phyloP scores from a whole-genome alignment of 2,113 vertebrate genomes.

The Tapirus terrestris region DNA sequence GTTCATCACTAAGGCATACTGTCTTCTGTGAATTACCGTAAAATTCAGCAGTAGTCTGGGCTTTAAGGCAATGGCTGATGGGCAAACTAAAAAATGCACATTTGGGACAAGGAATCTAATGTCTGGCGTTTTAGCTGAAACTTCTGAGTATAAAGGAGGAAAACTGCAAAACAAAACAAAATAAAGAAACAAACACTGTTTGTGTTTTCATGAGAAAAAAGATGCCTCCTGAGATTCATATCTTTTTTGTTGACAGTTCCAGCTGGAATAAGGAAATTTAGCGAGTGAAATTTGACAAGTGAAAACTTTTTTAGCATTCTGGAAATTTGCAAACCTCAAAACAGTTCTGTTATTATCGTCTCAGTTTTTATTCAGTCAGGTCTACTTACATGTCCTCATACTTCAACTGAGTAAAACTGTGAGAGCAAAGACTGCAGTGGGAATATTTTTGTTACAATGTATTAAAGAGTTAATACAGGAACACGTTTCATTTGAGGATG shows the following conservation, averaged over 20 bases:
- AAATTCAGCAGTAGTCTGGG: not conserved
- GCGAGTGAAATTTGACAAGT: not conserved
- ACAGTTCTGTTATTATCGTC: not conserved
- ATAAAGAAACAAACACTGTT: not conserved
- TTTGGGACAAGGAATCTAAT: not conserved
- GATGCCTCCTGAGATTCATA: not conserved
- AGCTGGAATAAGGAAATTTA: not conserved
- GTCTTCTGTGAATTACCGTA: not conserved
- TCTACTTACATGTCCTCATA: not conserved
- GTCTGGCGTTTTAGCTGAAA: not conserved
- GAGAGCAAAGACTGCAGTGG: not conserved
- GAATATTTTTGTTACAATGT: not conserved
- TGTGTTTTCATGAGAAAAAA: constrained; percentile 9
- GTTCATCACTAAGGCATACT: not conserved
- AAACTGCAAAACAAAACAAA: constrained; percentile 11
- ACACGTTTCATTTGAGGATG: not conserved
- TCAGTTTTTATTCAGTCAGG: not conserved
- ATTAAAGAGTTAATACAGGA: not conserved
- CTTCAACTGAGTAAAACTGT: not conserved
- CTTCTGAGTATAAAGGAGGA: not conserved
- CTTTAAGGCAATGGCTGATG: not conserved
- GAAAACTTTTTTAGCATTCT: not conserved
- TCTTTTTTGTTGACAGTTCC: not conserved
- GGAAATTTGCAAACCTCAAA: not conserved
- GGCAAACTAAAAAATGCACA: not conserved